Base-by-base conservation (phyloP, 2,113 vertebrate species). In the Romanogobio albipinnatus region DNA sequence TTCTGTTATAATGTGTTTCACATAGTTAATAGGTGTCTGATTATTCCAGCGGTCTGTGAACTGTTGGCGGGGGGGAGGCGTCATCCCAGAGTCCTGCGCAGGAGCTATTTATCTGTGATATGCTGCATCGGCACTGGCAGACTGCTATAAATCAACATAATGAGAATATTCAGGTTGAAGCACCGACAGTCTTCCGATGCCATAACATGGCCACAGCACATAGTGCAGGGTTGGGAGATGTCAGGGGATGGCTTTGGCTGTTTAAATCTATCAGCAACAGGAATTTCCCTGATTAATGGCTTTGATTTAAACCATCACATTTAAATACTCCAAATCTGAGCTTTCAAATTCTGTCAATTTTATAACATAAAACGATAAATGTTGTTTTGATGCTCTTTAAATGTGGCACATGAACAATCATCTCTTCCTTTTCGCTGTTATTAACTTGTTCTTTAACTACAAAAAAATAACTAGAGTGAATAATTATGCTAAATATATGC, bases 71-170 rank as follows among this genome's bases (percentile, higher is more conserved):
- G 87, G 70, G 64, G 83, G 76, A 29, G 80, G 79, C 76, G 82
- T 80, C 82, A 89, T 87, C 49, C 75, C 75, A 58, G 70, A 43
- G 77, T 81, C 82, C 82, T 83, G 85, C 84, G 68, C 26, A 0
- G 51, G 9, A 85, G 90, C 88, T 53, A 80, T 85, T 76, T 85
- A 74, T 87, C 88, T 86, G 19, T 85, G 76, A 70, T 76, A 61
- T 3, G 89, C 76, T 76, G 83, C 64, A 61, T 59, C 62, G 64
- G 85, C 81, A 62, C 45, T 75, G 82, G 70, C 64, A 66, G 51
- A 53, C 68, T 66, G 87, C 87, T 89, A 88, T 93, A 92, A 90
- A 93, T 94, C 94, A 93, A 87, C 86, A 90, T 91, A 93, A 93
- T 92, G 92, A 94, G 90, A 91, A 91, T 89, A 89, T 91, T 77